Conservation (phyloP, 2,888 invertebrate species). For the Iphiclides podalirius region DNA sequence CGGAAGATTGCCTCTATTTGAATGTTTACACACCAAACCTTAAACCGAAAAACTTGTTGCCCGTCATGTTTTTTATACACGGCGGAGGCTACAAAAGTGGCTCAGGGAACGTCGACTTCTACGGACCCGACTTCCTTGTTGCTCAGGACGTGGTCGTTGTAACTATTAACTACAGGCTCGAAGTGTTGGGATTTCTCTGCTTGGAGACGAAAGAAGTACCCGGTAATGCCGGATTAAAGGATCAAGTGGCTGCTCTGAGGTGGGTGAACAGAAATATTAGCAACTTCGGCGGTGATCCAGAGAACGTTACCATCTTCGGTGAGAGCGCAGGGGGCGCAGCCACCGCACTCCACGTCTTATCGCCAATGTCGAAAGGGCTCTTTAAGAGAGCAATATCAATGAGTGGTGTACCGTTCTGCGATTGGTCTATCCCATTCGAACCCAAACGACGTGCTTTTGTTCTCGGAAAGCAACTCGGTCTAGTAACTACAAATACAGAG, state of each 20-base stretch:
- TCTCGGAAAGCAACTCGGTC: constrained; percentile 42
- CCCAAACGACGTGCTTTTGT: constrained; percentile 62
- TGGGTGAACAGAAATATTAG: constrained; percentile 48
- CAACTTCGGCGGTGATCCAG: constrained; percentile 47
- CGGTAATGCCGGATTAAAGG: constrained; percentile 55
- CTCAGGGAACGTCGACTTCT: constrained; percentile 43
- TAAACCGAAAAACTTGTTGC: constrained; percentile 32
- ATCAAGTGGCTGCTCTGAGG: constrained; percentile 48
- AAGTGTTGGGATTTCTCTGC: constrained; percentile 49
- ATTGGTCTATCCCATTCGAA: constrained; percentile 72
- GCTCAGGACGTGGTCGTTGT: constrained; percentile 46
- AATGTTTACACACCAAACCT: constrained; percentile 53
- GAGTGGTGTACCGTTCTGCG: constrained; percentile 81
- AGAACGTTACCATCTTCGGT: constrained; percentile 49
- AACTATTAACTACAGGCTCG: constrained; percentile 55
- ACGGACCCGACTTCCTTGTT: constrained; percentile 50
- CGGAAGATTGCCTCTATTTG: constrained; percentile 53
- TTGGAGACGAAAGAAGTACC: constrained; percentile 48
- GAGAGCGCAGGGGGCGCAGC: constrained; percentile 49
- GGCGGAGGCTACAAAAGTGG: constrained; percentile 47
- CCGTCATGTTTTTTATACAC: constrained; percentile 57
- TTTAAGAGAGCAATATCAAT: constrained; percentile 78
- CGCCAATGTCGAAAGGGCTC: constrained; percentile 51
- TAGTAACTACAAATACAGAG: constrained; percentile 36
- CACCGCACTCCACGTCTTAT: constrained; percentile 43